Evolutionary conservation across 2,113 vertebrate species (phyloP), one percentile per base, ranked within the genome.

Genomic region (Trichomycterus rosablanca): DNA sequence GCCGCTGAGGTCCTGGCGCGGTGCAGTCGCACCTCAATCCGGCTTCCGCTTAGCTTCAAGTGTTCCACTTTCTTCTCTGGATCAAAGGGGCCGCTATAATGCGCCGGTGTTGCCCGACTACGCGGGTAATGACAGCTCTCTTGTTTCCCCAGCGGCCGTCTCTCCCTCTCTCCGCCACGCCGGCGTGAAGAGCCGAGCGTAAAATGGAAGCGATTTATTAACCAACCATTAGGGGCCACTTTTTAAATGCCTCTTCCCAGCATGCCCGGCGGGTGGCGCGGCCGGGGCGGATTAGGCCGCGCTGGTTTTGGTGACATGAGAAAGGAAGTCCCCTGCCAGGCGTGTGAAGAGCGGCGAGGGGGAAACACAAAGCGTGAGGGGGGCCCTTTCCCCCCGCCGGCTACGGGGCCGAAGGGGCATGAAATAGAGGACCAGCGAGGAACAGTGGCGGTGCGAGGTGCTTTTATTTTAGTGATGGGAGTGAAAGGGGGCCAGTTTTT

Each of bases 391-490:
- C 85, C n/a, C 86, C 88, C 83, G 82, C 85, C 81, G 80, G 74
- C 82, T 66, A 80, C 80, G 79, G 80, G 85, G 75, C 79, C 85
- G 86, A 88, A 88, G 87, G 86, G 80, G 79, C 85, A 86, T 87
- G 86, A 89, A 87, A 88, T 86, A 87, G 83, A 84, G 84, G 83
- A 84, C 87, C 86, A 86, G 86, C n/a, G n/a, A n/a, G n/a, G n/a
- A 80, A 87, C 86, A 83, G 87, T 87, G 87, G 86, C 86, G 85
- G 86, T 87, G 87, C 86, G 86, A 85, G 86, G 83, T 84, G 85
- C 83, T 64, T 49, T 84, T n/a, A n/a, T n/a, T n/a, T n/a, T n/a
- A n/a, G n/a, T n/a, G n/a, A n/a, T n/a, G n/a, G n/a, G n/a, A n/a
- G n/a, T n/a, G n/a, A n/a, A n/a, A n/a, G n/a, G n/a, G n/a, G n/a